These are phyloP conservation scores for Sciurus carolinensis DNA, from an alignment of 2,797 vertebrate species.

Conservation along the genomic window DNA sequence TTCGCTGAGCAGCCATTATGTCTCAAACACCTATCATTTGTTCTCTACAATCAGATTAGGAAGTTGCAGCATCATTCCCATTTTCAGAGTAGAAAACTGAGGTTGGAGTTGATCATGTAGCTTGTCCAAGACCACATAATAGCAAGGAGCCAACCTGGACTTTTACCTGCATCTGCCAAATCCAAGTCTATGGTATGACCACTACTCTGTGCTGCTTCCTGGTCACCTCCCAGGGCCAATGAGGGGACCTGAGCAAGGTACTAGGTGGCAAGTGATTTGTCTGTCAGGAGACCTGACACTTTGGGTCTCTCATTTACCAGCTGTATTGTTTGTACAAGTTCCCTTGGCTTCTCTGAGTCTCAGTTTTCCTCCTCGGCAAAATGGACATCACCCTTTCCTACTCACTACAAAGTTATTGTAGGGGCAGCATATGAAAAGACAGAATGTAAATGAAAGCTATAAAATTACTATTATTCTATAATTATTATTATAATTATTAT, in stretches of 20 bases:
- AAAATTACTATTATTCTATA: neutral
- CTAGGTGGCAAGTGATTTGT: fast-evolving
- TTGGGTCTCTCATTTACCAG: neutral
- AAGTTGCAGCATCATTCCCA: neutral
- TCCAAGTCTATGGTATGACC: neutral
- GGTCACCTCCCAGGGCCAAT: neutral
- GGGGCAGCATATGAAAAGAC: neutral
- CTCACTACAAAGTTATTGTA: neutral
- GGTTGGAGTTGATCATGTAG: neutral
- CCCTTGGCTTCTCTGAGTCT: neutral
- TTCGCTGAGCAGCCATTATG: neutral
- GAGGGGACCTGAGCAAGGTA: neutral
- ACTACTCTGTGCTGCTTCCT: neutral
- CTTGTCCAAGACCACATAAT: neutral
- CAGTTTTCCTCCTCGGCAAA: conserved; percentile 51
- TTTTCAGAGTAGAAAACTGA: conserved; percentile 1
- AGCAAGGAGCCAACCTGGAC: neutral
- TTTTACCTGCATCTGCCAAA: neutral
- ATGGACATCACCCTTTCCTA: neutral
- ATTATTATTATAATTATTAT: too few relatives aligned
- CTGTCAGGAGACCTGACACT: neutral
- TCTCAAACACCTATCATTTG: neutral
- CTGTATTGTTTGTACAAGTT: neutral
- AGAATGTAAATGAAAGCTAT: neutral
- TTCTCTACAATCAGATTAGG: neutral